phyloP scores from a whole-genome alignment of 2,888 invertebrate species.

The Nysson spinosus region DNA sequence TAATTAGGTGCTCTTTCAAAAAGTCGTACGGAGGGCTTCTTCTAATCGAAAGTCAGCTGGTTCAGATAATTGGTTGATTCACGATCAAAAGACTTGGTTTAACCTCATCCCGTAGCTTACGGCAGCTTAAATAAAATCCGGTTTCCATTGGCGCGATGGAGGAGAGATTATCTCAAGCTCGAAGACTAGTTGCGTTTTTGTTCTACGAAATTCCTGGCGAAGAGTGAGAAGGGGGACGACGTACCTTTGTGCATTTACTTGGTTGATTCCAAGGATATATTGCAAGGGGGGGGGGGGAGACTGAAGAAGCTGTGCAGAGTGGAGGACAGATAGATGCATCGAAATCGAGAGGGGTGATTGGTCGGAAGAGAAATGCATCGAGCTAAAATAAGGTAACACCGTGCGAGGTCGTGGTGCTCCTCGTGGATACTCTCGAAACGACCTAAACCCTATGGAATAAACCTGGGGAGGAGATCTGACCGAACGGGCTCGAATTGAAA shows the following conservation, averaged over 20 bases:
- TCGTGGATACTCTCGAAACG: conserved; percentile 16
- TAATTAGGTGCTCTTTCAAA: conserved; percentile 10
- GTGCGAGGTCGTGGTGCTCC: conserved; percentile 21
- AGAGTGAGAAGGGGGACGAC: background rate
- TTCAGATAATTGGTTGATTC: background rate
- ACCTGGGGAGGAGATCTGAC: conserved; percentile 19
- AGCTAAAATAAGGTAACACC: conserved; percentile 4
- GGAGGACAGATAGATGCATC: conserved; percentile 42
- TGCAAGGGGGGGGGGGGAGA: conserved; percentile 13
- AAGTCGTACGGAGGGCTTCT: background rate
- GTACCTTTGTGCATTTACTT: conserved; percentile 4
- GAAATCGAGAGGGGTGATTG: conserved; percentile 38
- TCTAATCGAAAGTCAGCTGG: conserved; percentile 10
- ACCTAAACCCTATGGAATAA: conserved; percentile 16
- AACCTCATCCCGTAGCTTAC: background rate
- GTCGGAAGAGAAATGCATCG: conserved; percentile 17
- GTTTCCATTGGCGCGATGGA: conserved; percentile 13
- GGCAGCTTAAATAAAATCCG: conserved; percentile 21
- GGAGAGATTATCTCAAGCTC: conserved; percentile 29
- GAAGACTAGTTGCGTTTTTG: conserved; percentile 12
- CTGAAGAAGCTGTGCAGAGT: background rate
- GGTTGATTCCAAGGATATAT: conserved; percentile 19
- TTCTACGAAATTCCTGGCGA: conserved; percentile 11
- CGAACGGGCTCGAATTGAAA: conserved; percentile 44
- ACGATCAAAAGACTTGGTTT: background rate